These are phyloP conservation scores for Phrynosoma platyrhinos DNA, from an alignment of 2,113 vertebrate genomes.

Conservation along the genomic window DNA sequence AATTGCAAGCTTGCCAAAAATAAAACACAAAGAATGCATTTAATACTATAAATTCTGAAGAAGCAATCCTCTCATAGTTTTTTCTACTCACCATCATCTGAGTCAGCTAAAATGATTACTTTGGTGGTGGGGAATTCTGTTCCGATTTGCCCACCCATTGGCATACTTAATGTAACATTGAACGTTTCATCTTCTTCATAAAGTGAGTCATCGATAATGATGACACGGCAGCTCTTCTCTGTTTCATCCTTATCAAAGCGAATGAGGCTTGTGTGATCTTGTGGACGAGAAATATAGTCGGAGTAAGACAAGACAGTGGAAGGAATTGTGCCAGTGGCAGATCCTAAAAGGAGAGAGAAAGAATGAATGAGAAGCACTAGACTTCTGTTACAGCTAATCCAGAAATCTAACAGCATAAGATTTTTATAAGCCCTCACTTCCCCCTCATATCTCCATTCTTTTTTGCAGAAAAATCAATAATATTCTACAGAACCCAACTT, in stretches of 20 bases:
- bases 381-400: too few relatives aligned
- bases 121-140: constrained; percentile 78
- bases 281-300: constrained; percentile 86
- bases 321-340: constrained; percentile 83
- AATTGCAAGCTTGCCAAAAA: too few relatives aligned
- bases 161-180: constrained; percentile 84
- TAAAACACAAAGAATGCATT: too few relatives aligned
- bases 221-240: constrained; percentile 82
- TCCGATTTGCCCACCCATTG: constrained; percentile 83
- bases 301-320: constrained; percentile 83
- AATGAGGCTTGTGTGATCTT: constrained; percentile 85
- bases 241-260: constrained; percentile 84
- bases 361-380: background rate
- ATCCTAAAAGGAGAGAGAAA: constrained; percentile 65
- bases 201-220: constrained; percentile 87
- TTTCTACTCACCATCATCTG: constrained; percentile 83
- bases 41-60: background rate
- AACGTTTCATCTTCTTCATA: constrained; percentile 90
- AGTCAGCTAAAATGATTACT: constrained; percentile 83
- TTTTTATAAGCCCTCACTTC: background rate
- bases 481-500: background rate
- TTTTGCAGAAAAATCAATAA: background rate
- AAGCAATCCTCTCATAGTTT: background rate
- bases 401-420: background rate
- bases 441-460: background rate